Conservation (phyloP, 2,797 vertebrate species). For the Hemibagrus guttatus region DNA sequence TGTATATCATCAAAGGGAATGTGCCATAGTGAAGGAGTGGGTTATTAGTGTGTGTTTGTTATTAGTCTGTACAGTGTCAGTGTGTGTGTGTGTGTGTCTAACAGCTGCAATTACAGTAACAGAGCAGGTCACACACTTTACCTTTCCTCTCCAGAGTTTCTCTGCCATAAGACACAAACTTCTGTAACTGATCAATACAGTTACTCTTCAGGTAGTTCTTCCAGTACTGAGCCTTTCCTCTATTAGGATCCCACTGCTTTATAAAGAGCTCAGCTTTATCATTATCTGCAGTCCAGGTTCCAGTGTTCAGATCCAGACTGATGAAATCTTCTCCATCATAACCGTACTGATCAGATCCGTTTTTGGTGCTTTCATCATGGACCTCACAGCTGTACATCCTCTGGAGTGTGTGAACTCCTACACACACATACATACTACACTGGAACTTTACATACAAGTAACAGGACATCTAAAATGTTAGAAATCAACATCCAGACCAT, state of each 20-base stretch:
- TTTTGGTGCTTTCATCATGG: background rate
- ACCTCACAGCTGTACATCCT: slow-evolving; percentile 34
- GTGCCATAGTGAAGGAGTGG: too few species aligned
- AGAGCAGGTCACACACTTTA: background rate
- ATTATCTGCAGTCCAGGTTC: background rate
- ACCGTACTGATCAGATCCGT: background rate
- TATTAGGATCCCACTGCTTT: slow-evolving; percentile 17
- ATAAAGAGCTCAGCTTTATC: slow-evolving; percentile 38
- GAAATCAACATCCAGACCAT: too few species aligned
- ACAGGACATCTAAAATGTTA: too few species aligned
- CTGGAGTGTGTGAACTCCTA: slow-evolving; percentile 46
- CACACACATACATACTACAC: background rate
- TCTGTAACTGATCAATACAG: slow-evolving; percentile 52
- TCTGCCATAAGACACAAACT: slow-evolving; percentile 51
- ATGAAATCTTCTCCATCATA: background rate
- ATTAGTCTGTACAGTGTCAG: too few species aligned
- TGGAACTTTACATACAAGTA: too few species aligned
- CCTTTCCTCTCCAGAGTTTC: slow-evolving; percentile 6
- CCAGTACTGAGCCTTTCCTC: rapidly evolving
- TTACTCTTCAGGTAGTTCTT: background rate
- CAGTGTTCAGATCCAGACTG: background rate
- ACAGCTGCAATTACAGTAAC: background rate
- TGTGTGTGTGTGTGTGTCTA: too few species aligned
- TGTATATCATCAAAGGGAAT: too few species aligned
- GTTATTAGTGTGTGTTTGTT: too few species aligned